phyloP scores from a whole-genome alignment of 2,113 vertebrate genomes.

The Pachypanchax playfairii region DNA sequence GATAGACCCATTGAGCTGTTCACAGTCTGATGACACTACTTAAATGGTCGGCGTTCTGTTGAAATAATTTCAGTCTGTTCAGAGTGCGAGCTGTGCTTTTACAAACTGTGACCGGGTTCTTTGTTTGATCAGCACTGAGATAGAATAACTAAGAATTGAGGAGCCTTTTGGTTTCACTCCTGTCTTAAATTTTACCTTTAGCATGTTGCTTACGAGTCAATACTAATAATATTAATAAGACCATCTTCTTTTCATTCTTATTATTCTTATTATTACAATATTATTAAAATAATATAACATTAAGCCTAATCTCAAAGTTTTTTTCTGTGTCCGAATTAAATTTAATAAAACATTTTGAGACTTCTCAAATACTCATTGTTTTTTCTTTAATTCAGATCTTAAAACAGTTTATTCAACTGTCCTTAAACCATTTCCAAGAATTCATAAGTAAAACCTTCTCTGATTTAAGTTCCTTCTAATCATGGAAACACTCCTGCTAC shows the following conservation, averaged over 20 bases:
- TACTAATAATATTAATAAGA: conserved; percentile 9
- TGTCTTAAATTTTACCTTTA: conserved; percentile 52
- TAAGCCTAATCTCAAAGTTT: too few species aligned
- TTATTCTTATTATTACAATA: conserved; percentile 14
- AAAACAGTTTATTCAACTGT: too few species aligned
- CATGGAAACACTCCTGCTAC: too few species aligned
- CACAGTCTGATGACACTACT: conserved; percentile 50
- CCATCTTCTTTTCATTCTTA: conserved; percentile 36
- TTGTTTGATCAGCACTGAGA: conserved; percentile 45
- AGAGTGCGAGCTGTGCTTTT: conserved; percentile 56
- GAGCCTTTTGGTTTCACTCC: conserved; percentile 46
- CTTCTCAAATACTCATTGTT: too few species aligned
- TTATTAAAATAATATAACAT: too few species aligned
- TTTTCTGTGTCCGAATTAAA: conserved; percentile 13
- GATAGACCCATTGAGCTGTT: conserved; percentile 56
- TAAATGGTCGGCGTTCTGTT: conserved; percentile 42
- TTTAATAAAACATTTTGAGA: conserved; percentile 21
- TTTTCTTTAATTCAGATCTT: too few species aligned
- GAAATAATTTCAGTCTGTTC: conserved; percentile 61
- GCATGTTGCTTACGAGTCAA: conserved; percentile 45
- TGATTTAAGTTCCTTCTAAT: too few species aligned
- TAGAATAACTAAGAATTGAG: conserved; percentile 38
- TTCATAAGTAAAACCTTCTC: too few species aligned
- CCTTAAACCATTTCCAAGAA: too few species aligned
- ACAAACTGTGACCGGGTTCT: conserved; percentile 54